These are phyloP conservation scores for Melanotaenia pygmaea DNA, from an alignment of 2,797 vertebrate species.

Conservation along the genomic window DNA sequence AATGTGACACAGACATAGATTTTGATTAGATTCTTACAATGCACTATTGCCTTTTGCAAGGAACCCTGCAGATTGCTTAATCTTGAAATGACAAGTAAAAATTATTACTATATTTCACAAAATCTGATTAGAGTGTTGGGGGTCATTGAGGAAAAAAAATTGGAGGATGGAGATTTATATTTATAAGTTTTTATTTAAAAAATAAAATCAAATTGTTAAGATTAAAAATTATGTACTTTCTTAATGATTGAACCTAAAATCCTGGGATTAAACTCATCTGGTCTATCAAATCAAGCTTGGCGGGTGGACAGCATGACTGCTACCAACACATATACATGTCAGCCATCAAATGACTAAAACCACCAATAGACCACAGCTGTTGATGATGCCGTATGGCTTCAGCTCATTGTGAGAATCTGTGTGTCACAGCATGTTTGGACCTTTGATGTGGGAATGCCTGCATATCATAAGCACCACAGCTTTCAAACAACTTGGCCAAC, in stretches of 20 bases:
- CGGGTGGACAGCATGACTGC: not conserved
- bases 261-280: not conserved
- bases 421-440: not conserved
- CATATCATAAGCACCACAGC: not conserved
- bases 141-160: not conserved
- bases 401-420: not conserved
- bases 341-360: not conserved
- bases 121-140: not conserved
- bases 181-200: not conserved
- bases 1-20: not conserved
- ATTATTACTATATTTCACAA: not conserved
- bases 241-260: not conserved
- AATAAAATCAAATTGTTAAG: no score
- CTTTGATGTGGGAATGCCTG: not conserved
- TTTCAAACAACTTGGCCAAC: not conserved
- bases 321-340: not conserved
- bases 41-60: not conserved
- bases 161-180: not conserved
- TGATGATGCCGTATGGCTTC: not conserved
- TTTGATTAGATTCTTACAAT: not conserved
- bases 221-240: not conserved
- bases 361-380: not conserved
- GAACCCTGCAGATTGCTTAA: not conserved
- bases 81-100: conserved; percentile 18
- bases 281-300: not conserved